Percentiles rank a stretch among this genome's conserved stretches.
These are phyloP conservation scores for Steinernema carpocapsae DNA, from an alignment of 2,888 invertebrate species.

Conservation along the genomic window DNA sequence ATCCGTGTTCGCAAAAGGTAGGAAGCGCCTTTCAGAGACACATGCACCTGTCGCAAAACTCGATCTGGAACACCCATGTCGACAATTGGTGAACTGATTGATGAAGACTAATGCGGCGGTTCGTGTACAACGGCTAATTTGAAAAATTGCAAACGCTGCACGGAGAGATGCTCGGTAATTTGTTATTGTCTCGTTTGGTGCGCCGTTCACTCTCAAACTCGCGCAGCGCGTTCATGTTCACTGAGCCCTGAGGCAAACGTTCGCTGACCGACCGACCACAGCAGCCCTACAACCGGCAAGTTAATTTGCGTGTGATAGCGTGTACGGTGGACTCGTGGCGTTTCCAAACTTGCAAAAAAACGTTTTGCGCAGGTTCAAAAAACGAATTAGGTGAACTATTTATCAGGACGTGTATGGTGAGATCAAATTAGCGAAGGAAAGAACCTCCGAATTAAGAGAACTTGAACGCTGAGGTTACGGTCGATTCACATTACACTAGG, in stretches of 20 bases:
- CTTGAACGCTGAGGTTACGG: not conserved
- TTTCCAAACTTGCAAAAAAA: too few relatives aligned
- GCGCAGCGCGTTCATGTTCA: not conserved
- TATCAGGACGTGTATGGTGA: too few relatives aligned
- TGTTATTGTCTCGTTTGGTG: constrained; percentile 22
- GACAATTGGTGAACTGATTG: constrained; percentile 31
- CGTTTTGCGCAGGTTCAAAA: too few relatives aligned
- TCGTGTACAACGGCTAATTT: constrained; percentile 34
- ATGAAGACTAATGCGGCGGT: constrained; percentile 28
- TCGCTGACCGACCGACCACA: not conserved
- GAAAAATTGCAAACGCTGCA: constrained; percentile 29
- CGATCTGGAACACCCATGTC: constrained; percentile 34
- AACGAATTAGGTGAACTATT: too few relatives aligned
- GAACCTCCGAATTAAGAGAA: too few relatives aligned
- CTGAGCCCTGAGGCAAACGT: not conserved
- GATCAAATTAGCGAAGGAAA: too few relatives aligned
- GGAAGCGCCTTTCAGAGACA: too few relatives aligned
- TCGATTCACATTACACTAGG: too few relatives aligned
- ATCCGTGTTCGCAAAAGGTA: too few relatives aligned
- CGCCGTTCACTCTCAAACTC: not conserved
- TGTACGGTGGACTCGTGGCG: too few relatives aligned
- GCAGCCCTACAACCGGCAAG: too few relatives aligned
- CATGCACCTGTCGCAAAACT: constrained; percentile 13
- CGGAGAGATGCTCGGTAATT: constrained; percentile 25
- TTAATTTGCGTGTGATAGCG: too few relatives aligned